Conservation (phyloP, 2,113 vertebrate genomes). For the Ptilorrhoa leucosticta region DNA sequence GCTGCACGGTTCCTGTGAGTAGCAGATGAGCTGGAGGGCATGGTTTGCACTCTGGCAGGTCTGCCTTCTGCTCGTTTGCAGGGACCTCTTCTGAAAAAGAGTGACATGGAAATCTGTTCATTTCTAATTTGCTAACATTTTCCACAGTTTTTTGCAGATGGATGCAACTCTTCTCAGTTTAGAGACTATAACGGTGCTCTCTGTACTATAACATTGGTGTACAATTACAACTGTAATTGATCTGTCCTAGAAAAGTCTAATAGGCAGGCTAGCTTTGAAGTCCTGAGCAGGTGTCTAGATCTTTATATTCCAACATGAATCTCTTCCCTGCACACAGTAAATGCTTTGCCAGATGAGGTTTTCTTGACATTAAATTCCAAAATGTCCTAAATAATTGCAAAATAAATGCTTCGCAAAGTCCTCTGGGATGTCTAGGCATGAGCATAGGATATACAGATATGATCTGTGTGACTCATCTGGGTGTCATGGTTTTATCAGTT, state of each 20-base stretch:
- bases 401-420: neutral
- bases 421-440: neutral
- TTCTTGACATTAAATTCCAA: neutral
- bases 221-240: neutral
- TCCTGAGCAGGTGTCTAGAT: neutral
- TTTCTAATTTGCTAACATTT: neutral
- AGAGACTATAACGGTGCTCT: neutral
- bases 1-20: slow-evolving; percentile 89
- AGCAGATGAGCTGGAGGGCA: neutral
- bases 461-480: neutral
- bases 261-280: neutral
- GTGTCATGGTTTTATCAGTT: neutral
- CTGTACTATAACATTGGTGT: neutral
- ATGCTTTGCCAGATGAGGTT: neutral
- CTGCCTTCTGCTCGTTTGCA: neutral
- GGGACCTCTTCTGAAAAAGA: neutral
- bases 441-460: neutral
- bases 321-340: neutral
- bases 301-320: neutral
- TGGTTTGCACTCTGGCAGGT: neutral
- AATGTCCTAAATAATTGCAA: neutral
- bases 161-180: neutral
- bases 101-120: neutral
- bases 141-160: neutral
- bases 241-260: neutral